phyloP scores from a whole-genome alignment of 2,797 vertebrate genomes.

The Lepilemur septentrionalis region DNA sequence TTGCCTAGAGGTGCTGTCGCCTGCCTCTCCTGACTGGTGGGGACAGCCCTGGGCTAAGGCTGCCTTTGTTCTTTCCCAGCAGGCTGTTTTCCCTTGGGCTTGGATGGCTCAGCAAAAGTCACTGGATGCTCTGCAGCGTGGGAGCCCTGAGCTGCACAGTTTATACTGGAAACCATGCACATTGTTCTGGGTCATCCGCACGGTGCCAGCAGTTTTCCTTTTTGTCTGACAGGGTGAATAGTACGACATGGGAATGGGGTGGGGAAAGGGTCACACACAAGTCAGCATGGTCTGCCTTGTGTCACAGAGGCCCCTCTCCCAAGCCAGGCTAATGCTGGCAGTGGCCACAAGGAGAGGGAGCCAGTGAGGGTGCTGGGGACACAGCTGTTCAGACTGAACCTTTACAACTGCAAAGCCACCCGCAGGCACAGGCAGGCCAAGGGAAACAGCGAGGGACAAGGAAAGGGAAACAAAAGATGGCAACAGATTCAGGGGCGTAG shows the following conservation, averaged over 20 bases:
- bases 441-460: background rate
- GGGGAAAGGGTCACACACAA: background rate
- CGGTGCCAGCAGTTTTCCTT: slow-evolving; percentile 4
- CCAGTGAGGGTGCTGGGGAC: background rate
- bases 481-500: background rate
- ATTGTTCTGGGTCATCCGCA: slow-evolving; percentile 1
- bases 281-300: background rate
- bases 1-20: slow-evolving; percentile 11
- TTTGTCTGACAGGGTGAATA: background rate
- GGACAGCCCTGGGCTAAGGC: background rate
- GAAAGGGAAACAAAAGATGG: background rate
- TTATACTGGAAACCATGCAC: slow-evolving; percentile 46
- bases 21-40: slow-evolving; percentile 7
- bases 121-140: slow-evolving; percentile 23
- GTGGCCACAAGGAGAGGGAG: background rate
- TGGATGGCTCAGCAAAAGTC: slow-evolving; percentile 55
- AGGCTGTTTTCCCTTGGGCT: slow-evolving; percentile 35
- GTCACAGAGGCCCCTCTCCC: background rate
- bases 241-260: background rate
- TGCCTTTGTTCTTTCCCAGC: slow-evolving; percentile 54
- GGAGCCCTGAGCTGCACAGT: background rate
- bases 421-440: background rate
- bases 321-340: background rate
- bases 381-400: background rate
- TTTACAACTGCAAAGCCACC: background rate